Evolutionary conservation across 2,797 vertebrate genomes (phyloP).

Genomic region (Borostomias antarcticus): DNA sequence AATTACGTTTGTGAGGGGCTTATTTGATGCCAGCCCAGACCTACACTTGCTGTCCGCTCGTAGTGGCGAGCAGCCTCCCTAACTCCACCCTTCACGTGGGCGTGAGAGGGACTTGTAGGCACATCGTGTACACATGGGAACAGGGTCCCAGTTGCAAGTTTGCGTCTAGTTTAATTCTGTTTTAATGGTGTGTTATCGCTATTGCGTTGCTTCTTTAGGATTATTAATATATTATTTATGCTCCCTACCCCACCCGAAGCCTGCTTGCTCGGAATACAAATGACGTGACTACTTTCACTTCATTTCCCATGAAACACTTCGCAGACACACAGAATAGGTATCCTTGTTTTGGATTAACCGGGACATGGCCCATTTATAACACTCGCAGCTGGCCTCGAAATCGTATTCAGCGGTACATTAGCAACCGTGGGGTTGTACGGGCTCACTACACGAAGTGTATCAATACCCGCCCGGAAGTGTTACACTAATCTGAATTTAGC

Average conservation of each 20-base stretch:
- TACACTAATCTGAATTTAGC: constrained; percentile 19
- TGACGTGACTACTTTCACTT: too few relatives aligned
- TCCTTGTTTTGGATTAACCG: constrained; percentile 12
- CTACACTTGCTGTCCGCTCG: neutral
- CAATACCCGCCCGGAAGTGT: constrained; percentile 42
- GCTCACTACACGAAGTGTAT: neutral
- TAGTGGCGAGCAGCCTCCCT: neutral
- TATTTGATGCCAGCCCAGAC: neutral
- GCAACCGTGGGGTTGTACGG: neutral
- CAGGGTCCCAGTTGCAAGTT: neutral
- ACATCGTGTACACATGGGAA: too few relatives aligned
- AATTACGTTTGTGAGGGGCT: constrained; percentile 12
- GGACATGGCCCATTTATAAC: neutral
- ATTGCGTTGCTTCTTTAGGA: constrained; percentile 9
- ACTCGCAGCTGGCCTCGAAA: too few relatives aligned
- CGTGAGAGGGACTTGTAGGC: neutral
- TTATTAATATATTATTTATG: constrained; percentile 26
- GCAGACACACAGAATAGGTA: neutral
- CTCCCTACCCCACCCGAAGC: too few relatives aligned
- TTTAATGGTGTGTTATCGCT: neutral
- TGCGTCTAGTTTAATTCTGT: neutral
- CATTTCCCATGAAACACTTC: constrained; percentile 39
- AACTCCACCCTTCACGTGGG: too few relatives aligned
- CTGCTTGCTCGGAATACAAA: too few relatives aligned
- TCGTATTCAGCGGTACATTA: neutral